Evolutionary conservation across 2,888 invertebrate genomes (phyloP), one percentile per base, ranked within the genome.

Genomic region (Lochmaea capreae): DNA sequence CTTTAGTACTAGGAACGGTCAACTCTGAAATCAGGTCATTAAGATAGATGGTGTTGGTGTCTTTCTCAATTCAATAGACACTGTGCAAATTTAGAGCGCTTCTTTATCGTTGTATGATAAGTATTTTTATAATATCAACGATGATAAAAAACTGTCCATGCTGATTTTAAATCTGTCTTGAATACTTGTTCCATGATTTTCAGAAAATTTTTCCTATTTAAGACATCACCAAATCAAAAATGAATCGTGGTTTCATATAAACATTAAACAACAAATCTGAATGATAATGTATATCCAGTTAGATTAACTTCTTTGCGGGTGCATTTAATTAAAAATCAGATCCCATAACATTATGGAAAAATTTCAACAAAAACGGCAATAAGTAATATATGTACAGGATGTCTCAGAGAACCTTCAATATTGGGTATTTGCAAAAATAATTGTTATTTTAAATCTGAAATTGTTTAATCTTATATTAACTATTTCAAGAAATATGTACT

Each of bases 261-360:
- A 6, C 14, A 59, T 59, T 10, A 59, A 1, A 14, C 33, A 59
- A 59, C 8, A 39, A 61, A 33, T 16, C 33, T 33, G 26, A 61
- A 26, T 8, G 14, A 39, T 39, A 39, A 61, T 61, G 61, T 61
- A 33, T 26, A 61, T 61, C 61, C 61, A 61, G 61, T 61, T 61
- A 61, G 39, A 16, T 39, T n/a, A 61, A 14, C 14, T 26, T 26
- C 16, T 14, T n/a, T 61, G 8, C n/a, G 26, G 61, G 39, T 16
- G 4, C 61, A 14, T 10, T 16, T 39, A 39, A n/a, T n/a, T n/a
- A 5, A 9, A 14, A 10, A 61, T 4, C 61, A 39, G 39, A 33
- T 61, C 33, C 16, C 33, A 59, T 4, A 59, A 26, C 1, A 59
- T 8, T 26, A n/a, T 39, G n/a, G 39, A 39, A 61, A 14, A 33